Base-by-base conservation (phyloP, 2,888 invertebrate genomes). In the Pardosa pseudoannulata region DNA sequence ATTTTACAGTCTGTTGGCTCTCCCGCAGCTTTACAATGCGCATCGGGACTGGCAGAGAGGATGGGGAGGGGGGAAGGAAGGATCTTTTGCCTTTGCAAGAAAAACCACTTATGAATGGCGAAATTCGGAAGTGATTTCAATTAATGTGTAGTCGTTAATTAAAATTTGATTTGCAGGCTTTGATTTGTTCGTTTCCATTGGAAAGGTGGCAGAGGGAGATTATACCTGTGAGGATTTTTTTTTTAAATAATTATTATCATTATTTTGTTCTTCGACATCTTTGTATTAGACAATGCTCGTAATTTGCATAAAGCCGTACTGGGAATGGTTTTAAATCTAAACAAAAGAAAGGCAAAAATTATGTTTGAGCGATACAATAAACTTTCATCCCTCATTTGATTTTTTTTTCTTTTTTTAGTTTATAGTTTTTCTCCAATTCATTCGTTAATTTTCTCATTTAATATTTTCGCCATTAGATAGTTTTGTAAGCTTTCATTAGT, bases 1-100 rank as follows among this genome's bases (percentile, higher is more conserved):
- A 85, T 85, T 85, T 85, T 85, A 67, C 86, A 86, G 75, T 79
- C 75, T 41, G 75, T 28, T 75, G 79, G 29, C 39, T 79, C n/a
- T 79, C 31, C 78, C 73, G 41, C 62, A n/a, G 31, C 62, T 74
- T 62, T 78, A 73, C 78, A 68, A 68, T 74, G 36, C 67, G 27
- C 28, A 46, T n/a, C 1, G 50, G 67, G 27, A 2, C 46, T 50
- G 46, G 39, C 28, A 28, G n/a, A 64, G 74, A 71, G 56, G 29
- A 36, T 50, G 28, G 5, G 50, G 67, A 23, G 7, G 65, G 67
- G 46, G 39, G 36, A 28, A n/a, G 71, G 74, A 71, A 39, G 29
- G 62, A 29, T 13, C 36, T 73, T 56, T 73, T n/a, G 31, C 50
- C n/a, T 31, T 67, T 32, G 39, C 28, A 27, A 28, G 62, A 70